phyloP scores from a whole-genome alignment of 2,113 vertebrate genomes.

The Gymnogyps californianus region DNA sequence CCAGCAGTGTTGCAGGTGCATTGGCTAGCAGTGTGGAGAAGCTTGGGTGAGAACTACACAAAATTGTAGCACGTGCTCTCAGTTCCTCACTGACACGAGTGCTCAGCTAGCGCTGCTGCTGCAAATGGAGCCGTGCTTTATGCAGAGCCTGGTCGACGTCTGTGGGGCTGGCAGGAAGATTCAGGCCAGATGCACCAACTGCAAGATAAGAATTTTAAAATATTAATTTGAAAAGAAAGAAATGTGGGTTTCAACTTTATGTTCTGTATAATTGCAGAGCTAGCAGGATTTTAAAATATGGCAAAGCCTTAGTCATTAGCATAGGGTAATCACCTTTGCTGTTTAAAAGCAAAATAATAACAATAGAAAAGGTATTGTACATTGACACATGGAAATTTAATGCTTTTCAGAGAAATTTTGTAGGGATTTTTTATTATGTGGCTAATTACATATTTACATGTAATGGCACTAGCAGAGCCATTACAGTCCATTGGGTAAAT shows the following conservation, averaged over 20 bases:
- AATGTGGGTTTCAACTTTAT: not conserved
- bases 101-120: not conserved
- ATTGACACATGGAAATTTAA: constrained; percentile 1
- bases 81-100: not conserved
- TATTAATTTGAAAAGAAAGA: not conserved
- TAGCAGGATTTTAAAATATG: not conserved
- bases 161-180: not conserved
- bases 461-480: constrained; percentile 40
- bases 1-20: not conserved
- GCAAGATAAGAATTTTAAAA: not conserved
- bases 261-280: not conserved
- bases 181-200: not conserved
- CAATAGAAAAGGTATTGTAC: constrained; percentile 20
- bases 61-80: not conserved
- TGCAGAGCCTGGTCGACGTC: not conserved
- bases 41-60: not conserved
- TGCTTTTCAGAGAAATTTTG: constrained; percentile 54
- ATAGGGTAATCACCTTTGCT: constrained; percentile 19
- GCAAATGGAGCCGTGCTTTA: not conserved
- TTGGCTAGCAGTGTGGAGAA: not conserved
- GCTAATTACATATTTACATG: constrained; percentile 67
- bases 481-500: constrained; percentile 47
- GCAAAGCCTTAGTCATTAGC: not conserved
- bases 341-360: constrained; percentile 41
- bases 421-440: constrained; percentile 47